Evolutionary conservation across 1,140 invertebrate genomes (phyloP).

Genomic region (Plodia interpunctella): DNA sequence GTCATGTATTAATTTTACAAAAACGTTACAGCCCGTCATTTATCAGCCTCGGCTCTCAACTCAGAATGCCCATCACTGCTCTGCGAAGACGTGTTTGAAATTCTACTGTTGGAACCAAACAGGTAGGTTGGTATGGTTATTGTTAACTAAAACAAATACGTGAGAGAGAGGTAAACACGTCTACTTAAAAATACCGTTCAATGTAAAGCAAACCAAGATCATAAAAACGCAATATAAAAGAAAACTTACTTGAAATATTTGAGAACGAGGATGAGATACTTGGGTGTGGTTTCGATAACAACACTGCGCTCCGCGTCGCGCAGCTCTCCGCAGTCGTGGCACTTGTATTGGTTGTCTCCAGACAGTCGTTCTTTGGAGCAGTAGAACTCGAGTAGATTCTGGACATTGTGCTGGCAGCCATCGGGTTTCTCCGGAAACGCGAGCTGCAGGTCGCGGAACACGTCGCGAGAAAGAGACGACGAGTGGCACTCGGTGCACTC

Average conservation of each 20-base stretch:
- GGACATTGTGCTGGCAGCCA: constrained; percentile 78
- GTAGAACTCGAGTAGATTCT: constrained; percentile 86
- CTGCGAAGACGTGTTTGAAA: no score
- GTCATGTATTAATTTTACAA: no score
- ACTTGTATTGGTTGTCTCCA: constrained; percentile 90
- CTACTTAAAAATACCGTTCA: no score
- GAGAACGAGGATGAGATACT: constrained; percentile 87
- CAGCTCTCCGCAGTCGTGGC: constrained; percentile 84
- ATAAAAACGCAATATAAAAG: constrained; percentile 10
- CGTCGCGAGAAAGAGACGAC: constrained; percentile 84
- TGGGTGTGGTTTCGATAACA: constrained; percentile 83
- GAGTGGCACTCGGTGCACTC: constrained; percentile 84
- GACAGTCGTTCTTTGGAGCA: constrained; percentile 84
- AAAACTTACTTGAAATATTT: constrained; percentile 87
- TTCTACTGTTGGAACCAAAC: no score
- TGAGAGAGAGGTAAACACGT: no score
- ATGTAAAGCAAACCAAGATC: no score
- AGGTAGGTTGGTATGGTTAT: no score
- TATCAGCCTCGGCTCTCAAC: no score
- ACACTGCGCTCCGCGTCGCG: constrained; percentile 87
- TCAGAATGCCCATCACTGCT: no score
- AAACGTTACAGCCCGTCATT: no score
- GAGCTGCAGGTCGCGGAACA: constrained; percentile 88
- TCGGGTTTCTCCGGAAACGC: constrained; percentile 84
- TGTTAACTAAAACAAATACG: not conserved